phyloP scores from a whole-genome alignment of 2,113 vertebrate genomes.

The Trematocara nigrifrons region DNA sequence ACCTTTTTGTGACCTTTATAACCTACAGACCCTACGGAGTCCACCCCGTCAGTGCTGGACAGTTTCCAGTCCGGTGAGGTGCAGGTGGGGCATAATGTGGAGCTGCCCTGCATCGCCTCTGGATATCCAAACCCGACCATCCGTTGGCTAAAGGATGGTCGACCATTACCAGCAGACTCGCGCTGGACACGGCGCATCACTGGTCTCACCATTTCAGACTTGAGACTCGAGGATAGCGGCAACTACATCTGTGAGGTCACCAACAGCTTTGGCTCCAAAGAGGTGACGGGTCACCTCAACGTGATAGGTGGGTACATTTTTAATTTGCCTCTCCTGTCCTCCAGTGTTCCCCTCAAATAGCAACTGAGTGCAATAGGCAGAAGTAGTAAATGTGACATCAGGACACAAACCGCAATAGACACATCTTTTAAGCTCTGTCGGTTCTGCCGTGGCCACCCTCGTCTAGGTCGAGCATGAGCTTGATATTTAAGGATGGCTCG shows the following conservation, averaged over 20 bases:
- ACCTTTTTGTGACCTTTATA: not conserved
- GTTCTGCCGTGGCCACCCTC: not conserved
- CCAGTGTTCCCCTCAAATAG: not conserved
- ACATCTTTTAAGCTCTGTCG: conserved; percentile 19
- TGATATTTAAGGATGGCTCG: conserved; percentile 19
- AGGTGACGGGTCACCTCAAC: conserved; percentile 88
- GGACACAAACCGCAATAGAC: not conserved
- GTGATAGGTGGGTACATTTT: conserved; percentile 79
- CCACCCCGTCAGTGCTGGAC: conserved; percentile 89
- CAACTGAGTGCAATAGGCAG: not conserved
- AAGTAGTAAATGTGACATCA: not conserved
- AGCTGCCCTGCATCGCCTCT: conserved; percentile 92
- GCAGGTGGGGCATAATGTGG: conserved; percentile 81
- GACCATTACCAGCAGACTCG: conserved; percentile 86
- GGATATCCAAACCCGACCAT: conserved; percentile 93
- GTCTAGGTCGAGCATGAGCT: not conserved
- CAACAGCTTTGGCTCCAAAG: conserved; percentile 95
- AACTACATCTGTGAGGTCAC: conserved; percentile 98
- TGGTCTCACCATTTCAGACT: conserved; percentile 86
- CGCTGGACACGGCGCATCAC: conserved; percentile 89
- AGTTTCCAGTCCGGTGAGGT: conserved; percentile 92
- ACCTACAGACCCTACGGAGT: conserved; percentile 87
- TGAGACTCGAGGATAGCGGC: conserved; percentile 91
- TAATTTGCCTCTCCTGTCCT: not conserved
- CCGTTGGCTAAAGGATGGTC: conserved; percentile 93